Evolutionary conservation across 2,113 vertebrate species (phyloP).

Genomic region (Tyto alba): DNA sequence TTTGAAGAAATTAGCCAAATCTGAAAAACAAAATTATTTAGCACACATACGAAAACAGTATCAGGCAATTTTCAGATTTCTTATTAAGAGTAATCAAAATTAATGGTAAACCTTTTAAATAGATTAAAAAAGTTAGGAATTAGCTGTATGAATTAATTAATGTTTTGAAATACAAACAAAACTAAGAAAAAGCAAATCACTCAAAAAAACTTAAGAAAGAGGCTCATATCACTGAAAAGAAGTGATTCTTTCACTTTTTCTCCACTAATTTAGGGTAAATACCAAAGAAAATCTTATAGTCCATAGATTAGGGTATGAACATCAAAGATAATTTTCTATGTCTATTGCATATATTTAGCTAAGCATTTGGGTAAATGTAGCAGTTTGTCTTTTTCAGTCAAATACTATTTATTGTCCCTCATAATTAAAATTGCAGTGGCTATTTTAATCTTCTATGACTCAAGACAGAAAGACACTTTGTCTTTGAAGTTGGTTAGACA

Average conservation of each 20-base stretch:
- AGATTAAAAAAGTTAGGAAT: background rate
- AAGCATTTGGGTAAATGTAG: background rate
- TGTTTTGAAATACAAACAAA: background rate
- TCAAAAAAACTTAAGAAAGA: background rate
- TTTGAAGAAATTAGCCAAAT: background rate
- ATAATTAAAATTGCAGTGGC: background rate
- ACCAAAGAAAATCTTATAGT: background rate
- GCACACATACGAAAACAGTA: background rate
- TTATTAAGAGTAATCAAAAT: background rate
- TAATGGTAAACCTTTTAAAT: background rate
- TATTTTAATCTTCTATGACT: background rate
- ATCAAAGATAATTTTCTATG: background rate
- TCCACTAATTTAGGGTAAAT: background rate
- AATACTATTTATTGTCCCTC: background rate
- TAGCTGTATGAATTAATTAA: background rate
- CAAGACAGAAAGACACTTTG: background rate
- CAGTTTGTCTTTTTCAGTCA: background rate
- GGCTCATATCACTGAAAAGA: background rate
- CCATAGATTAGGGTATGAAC: background rate
- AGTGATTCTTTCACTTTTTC: too few relatives aligned
- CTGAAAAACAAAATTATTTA: background rate
- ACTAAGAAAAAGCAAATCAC: background rate
- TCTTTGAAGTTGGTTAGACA: background rate
- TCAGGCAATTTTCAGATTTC: background rate
- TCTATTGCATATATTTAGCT: background rate